A percentile compares a stretch with the other conserved stretches of the same genome.
These are phyloP conservation scores for Ptychoptera contaminata DNA, from an alignment of 2,888 invertebrate genomes.

Conservation along the genomic window DNA sequence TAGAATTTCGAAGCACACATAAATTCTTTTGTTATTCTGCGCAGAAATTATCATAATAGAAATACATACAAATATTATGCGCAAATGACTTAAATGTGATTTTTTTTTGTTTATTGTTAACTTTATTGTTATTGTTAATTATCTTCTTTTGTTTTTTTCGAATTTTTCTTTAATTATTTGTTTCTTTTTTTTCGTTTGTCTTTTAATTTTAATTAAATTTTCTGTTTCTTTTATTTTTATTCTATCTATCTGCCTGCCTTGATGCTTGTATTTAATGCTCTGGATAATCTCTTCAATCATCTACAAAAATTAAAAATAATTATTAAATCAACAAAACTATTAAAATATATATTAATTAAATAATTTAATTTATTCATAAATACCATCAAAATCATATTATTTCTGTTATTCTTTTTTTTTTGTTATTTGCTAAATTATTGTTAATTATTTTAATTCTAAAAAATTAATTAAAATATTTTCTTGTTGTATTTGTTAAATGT, in stretches of 20 bases:
- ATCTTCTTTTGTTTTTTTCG: too few relatives aligned
- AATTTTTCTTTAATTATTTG: too few relatives aligned
- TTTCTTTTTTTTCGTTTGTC: neutral
- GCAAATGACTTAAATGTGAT: too few relatives aligned
- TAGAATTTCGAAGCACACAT: too few relatives aligned
- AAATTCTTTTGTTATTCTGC: too few relatives aligned
- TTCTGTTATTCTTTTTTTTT: neutral
- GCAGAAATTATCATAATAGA: too few relatives aligned
- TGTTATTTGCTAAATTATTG: neutral
- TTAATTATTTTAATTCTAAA: neutral
- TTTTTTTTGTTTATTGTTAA: too few relatives aligned
- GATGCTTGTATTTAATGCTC: too few relatives aligned
- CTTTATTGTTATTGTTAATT: too few relatives aligned
- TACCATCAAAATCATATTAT: neutral
- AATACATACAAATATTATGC: too few relatives aligned
- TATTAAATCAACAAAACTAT: neutral
- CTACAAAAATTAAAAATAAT: neutral
- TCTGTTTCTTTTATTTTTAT: slow-evolving; percentile 4
- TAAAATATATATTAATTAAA: neutral
- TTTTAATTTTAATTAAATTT: neutral
- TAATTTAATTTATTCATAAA: too few relatives aligned
- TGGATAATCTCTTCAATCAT: neutral
- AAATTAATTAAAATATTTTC: neutral
- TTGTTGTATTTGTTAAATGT: neutral
- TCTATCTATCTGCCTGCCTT: slow-evolving; percentile 8